Conservation (phyloP, 1,140 invertebrate species). For the Papilio polytes region DNA sequence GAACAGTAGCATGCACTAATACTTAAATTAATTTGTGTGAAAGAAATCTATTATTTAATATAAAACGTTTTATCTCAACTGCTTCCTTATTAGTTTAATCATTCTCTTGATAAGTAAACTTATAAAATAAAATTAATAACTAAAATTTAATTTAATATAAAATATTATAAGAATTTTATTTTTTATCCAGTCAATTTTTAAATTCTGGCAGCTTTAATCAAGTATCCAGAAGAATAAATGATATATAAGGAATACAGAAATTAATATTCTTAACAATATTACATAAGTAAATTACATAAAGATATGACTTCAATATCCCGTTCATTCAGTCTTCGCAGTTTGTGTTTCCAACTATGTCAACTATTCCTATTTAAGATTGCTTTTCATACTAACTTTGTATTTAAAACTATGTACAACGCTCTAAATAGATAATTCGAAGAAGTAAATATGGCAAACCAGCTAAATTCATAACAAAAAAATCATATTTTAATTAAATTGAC, state of each 20-base stretch:
- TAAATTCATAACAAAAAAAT: constrained; percentile 32
- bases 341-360: constrained; percentile 78
- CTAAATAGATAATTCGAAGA: constrained; percentile 60
- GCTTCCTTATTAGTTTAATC: background rate
- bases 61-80: background rate
- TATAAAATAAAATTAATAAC: constrained; percentile 27
- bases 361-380: constrained; percentile 66
- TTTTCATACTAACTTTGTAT: constrained; percentile 65
- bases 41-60: background rate
- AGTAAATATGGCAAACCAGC: constrained; percentile 56
- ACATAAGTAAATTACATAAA: constrained; percentile 78
- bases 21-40: constrained; percentile 24
- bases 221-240: constrained; percentile 6
- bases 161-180: background rate
- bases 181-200: constrained; percentile 25
- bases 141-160: constrained; percentile 3
- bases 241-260: constrained; percentile 27
- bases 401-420: constrained; percentile 68
- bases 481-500: background rate
- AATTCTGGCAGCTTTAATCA: constrained; percentile 10
- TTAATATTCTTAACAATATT: constrained; percentile 72
- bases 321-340: constrained; percentile 81
- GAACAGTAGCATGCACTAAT: constrained; percentile 37
- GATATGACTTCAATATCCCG: constrained; percentile 79
- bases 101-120: background rate